Base-by-base conservation (phyloP, 2,888 invertebrate species). In the Desoria tigrina region DNA sequence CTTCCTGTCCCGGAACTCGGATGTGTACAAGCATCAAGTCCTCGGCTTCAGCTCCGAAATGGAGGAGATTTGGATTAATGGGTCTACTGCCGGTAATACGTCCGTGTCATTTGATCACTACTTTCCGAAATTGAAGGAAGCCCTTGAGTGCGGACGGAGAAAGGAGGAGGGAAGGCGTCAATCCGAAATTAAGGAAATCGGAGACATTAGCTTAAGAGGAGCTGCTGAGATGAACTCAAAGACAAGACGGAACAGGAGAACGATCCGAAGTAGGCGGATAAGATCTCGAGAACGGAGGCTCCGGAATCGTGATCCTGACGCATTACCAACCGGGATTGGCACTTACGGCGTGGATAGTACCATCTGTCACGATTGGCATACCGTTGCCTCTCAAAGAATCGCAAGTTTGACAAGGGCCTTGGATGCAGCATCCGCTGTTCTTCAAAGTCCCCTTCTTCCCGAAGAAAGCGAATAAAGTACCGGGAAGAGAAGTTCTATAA, bases 11-110 rank as follows among this genome's bases (percentile, higher is more conserved):
- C 61, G 76, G 11, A 70, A 71, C 55, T 69, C 74, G 2, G 76
- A 76, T 53, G 69, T 68, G n/a, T 76, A 73, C 66, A 76, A 74
- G 61, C 76, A 76, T 63, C 69, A 73, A 63, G 65, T 76, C 37
- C 61, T 76, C 45, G 76, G 76, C 42, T 76, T 68, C 61, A 71
- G 65, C 59, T 64, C 63, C 45, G 61, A 61, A 54, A 62, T 68
- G 26, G 68, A 68, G 42, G 68, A 68, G 56, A 66, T 61, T 61
- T 59, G 63, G 61, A 56, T 66, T 23, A 62, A 57, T 61, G 57
- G 58, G 24, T 62, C 64, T 65, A 62, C 28, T 32, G 64, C 56
- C 56, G 58, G 64, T 66, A 62, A 60, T 69, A 64, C 62, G 63
- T 69, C 69, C 32, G 49, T 56, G 65, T 69, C 69, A 69, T 66